Evolutionary conservation across 2,797 vertebrate species (phyloP), one percentile per base, ranked within the genome.

Genomic region (Rhodeus uyekii): DNA sequence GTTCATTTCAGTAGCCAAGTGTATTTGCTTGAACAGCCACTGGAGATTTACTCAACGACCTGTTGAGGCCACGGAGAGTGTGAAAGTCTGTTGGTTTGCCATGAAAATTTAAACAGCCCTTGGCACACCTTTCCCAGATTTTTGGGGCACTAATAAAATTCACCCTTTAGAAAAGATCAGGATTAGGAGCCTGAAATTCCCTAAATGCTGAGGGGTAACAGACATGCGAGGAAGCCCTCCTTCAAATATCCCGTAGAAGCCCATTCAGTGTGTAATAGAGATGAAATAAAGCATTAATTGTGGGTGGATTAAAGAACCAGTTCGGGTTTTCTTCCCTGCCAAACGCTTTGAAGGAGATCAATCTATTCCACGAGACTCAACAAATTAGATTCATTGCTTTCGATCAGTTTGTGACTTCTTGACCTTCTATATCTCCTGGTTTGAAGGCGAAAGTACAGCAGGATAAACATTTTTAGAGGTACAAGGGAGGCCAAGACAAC

Each of bases 51-150:
- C 83, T 77, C 83, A 63, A 76, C 74, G 85, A 91, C 89, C 88
- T 90, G 90, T 91, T 89, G 88, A 88, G 87, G 84, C 85, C 83
- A 75, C 82, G 44, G 58, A 78, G 78, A 86, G 79, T 42, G 79
- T 60, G 81, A 84, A 85, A 87, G 88, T 87, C 83, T 85, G 82
- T 87, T 89, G 86, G 83, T 81, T 86, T 50, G 83, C 48, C 68
- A 90, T 91, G 80, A 91, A 91, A 90, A 71, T 87, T 89, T 89
- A 88, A 89, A 87, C 88, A 90, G 81, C 81, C 55, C 74, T 63
- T 53, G 80, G 80, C 85, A 87, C 64, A 63, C 83, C 67, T 81
- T 53, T 81, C 73, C 76, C 65, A 71, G 80, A 76, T 85, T 81
- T 81, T 65, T 64, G n/a, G 69, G 60, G 85, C 61, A 42, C 76